Percentiles rank a stretch among this genome's conserved stretches.
These are phyloP conservation scores for Andrena flavipes DNA, from an alignment of 2,888 invertebrate species.

Conservation along the genomic window DNA sequence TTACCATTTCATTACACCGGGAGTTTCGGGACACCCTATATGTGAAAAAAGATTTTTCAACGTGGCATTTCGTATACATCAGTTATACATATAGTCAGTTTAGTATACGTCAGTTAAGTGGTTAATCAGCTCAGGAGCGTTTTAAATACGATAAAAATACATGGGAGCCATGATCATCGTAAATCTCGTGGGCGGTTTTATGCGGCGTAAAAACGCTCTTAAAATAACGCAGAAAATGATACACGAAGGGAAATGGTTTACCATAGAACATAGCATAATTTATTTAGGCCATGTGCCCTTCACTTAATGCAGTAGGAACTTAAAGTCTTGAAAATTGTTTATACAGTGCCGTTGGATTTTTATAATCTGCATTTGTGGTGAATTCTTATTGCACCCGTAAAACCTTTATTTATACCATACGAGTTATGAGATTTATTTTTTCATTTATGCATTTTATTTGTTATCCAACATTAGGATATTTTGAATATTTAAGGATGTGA, in stretches of 20 bases:
- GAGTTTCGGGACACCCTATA: neutral
- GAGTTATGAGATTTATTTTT: too few relatives aligned
- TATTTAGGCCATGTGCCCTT: neutral
- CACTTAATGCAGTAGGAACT: neutral
- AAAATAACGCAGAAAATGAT: conserved; percentile 31
- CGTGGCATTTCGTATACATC: neutral
- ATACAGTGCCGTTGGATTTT: neutral
- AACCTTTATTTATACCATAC: too few relatives aligned
- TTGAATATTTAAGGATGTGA: too few relatives aligned
- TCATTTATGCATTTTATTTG: too few relatives aligned
- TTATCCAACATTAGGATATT: too few relatives aligned
- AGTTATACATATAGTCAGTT: too few relatives aligned
- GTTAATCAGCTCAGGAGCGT: conserved; percentile 14
- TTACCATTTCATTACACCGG: neutral
- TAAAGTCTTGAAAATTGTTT: conserved; percentile 2
- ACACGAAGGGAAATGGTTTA: conserved; percentile 13
- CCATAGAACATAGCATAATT: conserved; percentile 19
- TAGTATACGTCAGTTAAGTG: neutral
- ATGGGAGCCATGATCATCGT: conserved; percentile 18
- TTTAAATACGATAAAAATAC: conserved; percentile 44
- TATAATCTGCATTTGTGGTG: neutral
- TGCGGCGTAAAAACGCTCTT: conserved; percentile 27
- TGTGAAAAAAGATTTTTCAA: neutral
- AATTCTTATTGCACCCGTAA: too few relatives aligned
- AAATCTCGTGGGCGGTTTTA: conserved; percentile 35